Evolutionary conservation across 2,888 invertebrate genomes (phyloP), one percentile per base, ranked within the genome.

Genomic region (Drosophila subsilvestris): DNA sequence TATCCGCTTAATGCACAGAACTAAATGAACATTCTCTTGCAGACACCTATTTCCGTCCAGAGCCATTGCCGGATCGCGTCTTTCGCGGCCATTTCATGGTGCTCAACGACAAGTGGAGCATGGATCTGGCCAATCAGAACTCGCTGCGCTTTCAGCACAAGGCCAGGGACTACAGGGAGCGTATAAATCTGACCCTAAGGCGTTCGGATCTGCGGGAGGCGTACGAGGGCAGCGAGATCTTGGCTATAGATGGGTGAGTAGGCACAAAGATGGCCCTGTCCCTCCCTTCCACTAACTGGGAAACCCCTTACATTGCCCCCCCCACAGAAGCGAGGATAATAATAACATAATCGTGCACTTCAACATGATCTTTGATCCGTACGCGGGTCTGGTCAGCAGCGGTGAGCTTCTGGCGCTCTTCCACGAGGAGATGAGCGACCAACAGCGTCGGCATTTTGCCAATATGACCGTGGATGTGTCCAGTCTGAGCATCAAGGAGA

Each of bases 31-130:
- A 44, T 17, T 9, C 10, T 44, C 29, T 54, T 54, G 6, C 50
- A 92, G 92, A 92, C 68, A 92, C 91, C 5, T 92, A 92, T 63
- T 91, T 92, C 63, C 89, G 90, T 17, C 93, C 94, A 90, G 93
- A 94, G 91, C 95, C 95, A 48, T 93, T 95, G 56, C 95, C 95
- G 87, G 96, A 97, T 90, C 95, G 96, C 91, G 94, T 96, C 63
- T 98, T 97, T 92, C 94, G 97, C 73, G 97, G 96, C 45, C 95
- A 95, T 67, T 96, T 98, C 91, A 94, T 95, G 79, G 95, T 97
- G 70, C 93, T 93, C 56, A 93, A 94, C 68, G 96, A 97, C 85
- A 94, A 93, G n/a, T 96, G 96, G 93, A 93, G 94, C 49, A 92
- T 94, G 80, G 94, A 94, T 74, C 92, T 96, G 80, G 94, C 95